Evolutionary conservation across 2,113 vertebrate genomes (phyloP).

Genomic region (Tupaia chinensis): DNA sequence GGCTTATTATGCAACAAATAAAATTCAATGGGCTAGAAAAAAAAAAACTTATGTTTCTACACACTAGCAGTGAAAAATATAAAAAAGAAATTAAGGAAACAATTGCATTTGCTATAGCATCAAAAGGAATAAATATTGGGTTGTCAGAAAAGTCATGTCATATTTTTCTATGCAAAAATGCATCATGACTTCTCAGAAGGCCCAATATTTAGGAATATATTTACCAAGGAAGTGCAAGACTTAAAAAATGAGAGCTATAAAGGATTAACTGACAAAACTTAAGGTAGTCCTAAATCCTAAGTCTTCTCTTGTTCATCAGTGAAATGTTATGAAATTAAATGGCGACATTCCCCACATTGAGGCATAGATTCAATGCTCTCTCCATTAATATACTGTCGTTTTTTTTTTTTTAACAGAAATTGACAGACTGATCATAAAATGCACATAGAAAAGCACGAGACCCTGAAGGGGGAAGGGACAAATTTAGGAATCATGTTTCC

Average conservation of each 20-base stretch:
- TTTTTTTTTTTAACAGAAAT: not conserved
- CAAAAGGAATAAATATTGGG: not conserved
- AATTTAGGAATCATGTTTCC: not conserved
- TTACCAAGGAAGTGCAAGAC: not conserved
- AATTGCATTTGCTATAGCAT: not conserved
- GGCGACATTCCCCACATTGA: not conserved
- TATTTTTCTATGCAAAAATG: no score
- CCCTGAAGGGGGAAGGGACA: not conserved
- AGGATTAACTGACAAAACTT: not conserved
- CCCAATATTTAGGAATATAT: not conserved
- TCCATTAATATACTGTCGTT: not conserved
- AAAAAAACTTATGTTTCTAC: not conserved
- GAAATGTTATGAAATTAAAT: not conserved
- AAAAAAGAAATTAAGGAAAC: conserved; percentile 2
- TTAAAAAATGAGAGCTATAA: conserved; percentile 42
- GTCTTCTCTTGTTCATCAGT: not conserved
- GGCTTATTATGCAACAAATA: no score
- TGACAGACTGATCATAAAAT: not conserved
- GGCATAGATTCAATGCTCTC: not conserved
- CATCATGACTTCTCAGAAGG: no score
- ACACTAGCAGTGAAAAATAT: not conserved
- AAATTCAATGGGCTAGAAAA: no score
- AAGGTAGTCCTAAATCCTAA: not conserved
- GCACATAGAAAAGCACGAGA: not conserved
- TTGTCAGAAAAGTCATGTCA: no score